Evolutionary conservation across 2,888 invertebrate species (phyloP), one percentile per base, ranked within the genome.

Genomic region (Branchipolynoe longqiensis): DNA sequence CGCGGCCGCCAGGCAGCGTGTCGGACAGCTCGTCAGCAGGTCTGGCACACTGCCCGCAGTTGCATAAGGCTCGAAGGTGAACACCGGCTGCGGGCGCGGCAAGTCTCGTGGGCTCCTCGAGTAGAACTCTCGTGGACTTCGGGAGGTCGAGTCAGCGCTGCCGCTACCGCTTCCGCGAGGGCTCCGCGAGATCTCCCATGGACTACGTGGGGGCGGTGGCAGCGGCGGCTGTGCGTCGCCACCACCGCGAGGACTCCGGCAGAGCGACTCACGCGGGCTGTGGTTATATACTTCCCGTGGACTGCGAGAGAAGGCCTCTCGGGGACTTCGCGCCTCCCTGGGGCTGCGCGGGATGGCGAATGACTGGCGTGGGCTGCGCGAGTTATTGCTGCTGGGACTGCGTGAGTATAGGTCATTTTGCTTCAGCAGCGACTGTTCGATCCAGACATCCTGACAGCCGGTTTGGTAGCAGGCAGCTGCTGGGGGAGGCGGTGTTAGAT

Each of bases 361-460:
- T 2, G 78, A 78, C 78, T 78, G 78, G 1, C 78, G 18, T 2
- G 78, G 78, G 22, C 48, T 48, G 28, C 78, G 78, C 1, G 78
- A 78, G 54, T 54, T 78, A n/a, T n/a, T n/a, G n/a, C n/a, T n/a
- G n/a, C n/a, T n/a, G 78, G 78, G 78, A 78, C 78, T 78, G 28
- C 78, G 78, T 8, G 25, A 28, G 54, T 41, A 54, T 28, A 31
- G 25, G 54, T 78, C 48, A 1, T 3, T 18, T 25, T 78, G 78
- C 22, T 78, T 40, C 38, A 38, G 36, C 31, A 48, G 40, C 12
- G 78, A 78, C 33, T 78, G 78, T 18, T 78, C 78, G 8, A 78
- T 54, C 78, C 78, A 78, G 14, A 78, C 28, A n/a, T 78, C 78
- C 54, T 78, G 41, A 31, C 41, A 41, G 41, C 48, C 78, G 14